Conservation (phyloP, 2,797 vertebrate genomes). For the Diplodus sargus region DNA sequence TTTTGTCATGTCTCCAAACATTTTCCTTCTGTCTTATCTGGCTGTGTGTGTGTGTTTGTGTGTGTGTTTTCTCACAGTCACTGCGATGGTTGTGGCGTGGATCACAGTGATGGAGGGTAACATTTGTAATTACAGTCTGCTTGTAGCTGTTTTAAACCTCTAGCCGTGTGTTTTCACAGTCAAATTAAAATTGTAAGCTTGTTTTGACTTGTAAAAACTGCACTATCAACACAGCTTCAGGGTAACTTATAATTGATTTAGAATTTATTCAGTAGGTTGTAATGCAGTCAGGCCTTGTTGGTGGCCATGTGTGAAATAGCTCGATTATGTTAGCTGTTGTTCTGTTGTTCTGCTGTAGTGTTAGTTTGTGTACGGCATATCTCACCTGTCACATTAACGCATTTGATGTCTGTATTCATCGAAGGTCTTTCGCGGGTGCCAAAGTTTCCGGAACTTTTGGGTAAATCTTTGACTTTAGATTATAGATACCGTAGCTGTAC, state of each 20-base stretch:
- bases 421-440: constrained; percentile 83
- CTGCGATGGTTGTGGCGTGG: constrained; percentile 84
- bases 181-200: constrained; percentile 26
- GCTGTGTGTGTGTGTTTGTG: constrained; percentile 24
- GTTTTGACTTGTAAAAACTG: constrained; percentile 30
- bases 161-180: constrained; percentile 29
- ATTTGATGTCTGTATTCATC: constrained; percentile 49
- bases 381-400: constrained; percentile 52
- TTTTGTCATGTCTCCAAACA: constrained; percentile 37
- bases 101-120: constrained; percentile 88
- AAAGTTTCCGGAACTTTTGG: constrained; percentile 82
- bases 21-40: constrained; percentile 48
- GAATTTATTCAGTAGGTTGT: constrained; percentile 28
- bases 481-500: constrained; percentile 29
- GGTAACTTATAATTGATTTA: constrained; percentile 53
- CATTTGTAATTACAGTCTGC: constrained; percentile 51
- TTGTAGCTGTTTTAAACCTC: constrained; percentile 57
- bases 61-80: constrained; percentile 74
- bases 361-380: constrained; percentile 16
- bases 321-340: constrained; percentile 28
- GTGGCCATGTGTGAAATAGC: constrained; percentile 56
- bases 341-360: constrained; percentile 29
- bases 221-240: constrained; percentile 46
- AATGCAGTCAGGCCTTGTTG: constrained; percentile 40
- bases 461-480: constrained; percentile 68